Evolutionary conservation across 1,140 invertebrate genomes (phyloP).

Genomic region (Leptopilina clavipes): DNA sequence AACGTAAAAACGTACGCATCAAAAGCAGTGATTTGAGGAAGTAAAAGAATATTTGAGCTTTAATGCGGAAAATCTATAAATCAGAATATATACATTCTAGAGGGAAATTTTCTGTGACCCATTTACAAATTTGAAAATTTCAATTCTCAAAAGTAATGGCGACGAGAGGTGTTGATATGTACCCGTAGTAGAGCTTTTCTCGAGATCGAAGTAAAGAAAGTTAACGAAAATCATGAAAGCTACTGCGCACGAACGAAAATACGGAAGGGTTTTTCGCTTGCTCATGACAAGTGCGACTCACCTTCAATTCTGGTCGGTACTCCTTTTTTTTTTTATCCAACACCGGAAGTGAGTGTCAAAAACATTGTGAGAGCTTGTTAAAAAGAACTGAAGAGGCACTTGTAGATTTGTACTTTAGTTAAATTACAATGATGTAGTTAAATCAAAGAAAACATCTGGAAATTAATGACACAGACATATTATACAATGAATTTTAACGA

Average conservation of each 20-base stretch:
- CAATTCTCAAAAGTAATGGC: not conserved
- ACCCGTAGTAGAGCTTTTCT: constrained; percentile 12
- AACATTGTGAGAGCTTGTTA: not conserved
- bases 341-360: constrained; percentile 5
- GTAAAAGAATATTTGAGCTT: not conserved
- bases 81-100: not conserved
- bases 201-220: constrained; percentile 28
- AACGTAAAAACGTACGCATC: not conserved
- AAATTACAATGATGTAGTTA: not conserved
- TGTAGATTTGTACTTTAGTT: not conserved
- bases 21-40: not conserved
- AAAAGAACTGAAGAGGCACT: constrained; percentile 4
- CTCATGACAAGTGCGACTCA: constrained; percentile 8
- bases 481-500: too few species aligned
- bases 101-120: not conserved
- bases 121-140: not conserved
- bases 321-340: not conserved
- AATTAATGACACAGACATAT: not conserved
- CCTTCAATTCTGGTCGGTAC: not conserved
- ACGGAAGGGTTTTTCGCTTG: constrained; percentile 17
- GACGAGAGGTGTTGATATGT: constrained; percentile 24
- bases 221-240: constrained; percentile 23
- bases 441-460: not conserved
- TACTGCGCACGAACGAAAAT: constrained; percentile 14
- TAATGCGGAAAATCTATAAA: not conserved